Conservation (phyloP, 2,113 vertebrate genomes). For the Tympanuchus pallidicinctus region DNA sequence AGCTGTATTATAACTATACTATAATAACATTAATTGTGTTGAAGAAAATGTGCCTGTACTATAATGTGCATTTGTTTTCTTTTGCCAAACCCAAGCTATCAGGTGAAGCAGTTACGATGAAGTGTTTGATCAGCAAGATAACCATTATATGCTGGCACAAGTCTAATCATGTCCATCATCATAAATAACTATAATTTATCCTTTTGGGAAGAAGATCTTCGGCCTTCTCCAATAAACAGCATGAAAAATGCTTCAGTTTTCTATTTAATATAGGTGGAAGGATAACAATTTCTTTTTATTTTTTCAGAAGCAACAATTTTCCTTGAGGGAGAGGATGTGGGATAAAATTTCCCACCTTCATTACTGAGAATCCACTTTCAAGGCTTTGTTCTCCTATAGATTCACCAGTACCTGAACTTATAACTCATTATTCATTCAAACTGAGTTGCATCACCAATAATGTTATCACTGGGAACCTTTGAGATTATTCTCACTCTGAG, state of each 20-base stretch:
- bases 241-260: background rate
- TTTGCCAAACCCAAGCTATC: background rate
- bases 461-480: background rate
- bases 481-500: background rate
- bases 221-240: background rate
- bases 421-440: background rate
- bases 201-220: background rate
- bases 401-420: background rate
- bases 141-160: background rate
- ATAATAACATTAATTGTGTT: slow-evolving; percentile 22
- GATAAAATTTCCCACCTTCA: background rate
- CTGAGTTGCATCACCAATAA: background rate
- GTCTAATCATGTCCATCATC: background rate
- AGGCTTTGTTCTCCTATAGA: background rate
- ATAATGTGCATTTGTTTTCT: slow-evolving; percentile 8
- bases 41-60: background rate
- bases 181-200: background rate
- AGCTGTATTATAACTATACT: background rate
- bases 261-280: background rate
- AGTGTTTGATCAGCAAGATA: slow-evolving; percentile 1
- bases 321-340: background rate
- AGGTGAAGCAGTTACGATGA: slow-evolving; percentile 22
- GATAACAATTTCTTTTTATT: background rate
- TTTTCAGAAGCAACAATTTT: background rate
- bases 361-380: background rate